Conservation (phyloP, 2,888 invertebrate genomes). For the Macropis europaea region DNA sequence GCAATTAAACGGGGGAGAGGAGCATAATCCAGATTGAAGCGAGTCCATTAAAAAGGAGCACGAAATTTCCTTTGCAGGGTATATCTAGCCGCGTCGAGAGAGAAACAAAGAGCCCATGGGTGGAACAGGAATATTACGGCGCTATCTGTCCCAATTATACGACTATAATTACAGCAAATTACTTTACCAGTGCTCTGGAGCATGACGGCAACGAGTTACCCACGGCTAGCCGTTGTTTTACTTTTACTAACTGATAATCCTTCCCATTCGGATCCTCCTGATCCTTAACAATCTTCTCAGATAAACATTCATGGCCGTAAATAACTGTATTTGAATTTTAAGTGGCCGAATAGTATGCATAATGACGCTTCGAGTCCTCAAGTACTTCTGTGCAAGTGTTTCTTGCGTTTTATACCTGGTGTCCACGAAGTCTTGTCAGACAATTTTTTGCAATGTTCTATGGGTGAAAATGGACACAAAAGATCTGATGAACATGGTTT, state of each 20-base stretch:
- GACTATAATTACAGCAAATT: constrained; percentile 62
- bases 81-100: background rate
- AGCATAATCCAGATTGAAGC: constrained; percentile 18
- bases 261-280: background rate
- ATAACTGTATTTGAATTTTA: no score
- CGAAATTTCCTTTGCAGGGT: background rate
- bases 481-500: no score
- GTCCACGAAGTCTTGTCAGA: no score
- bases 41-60: constrained; percentile 1
- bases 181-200: constrained; percentile 43
- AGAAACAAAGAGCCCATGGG: background rate
- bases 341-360: no score
- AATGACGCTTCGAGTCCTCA: no score
- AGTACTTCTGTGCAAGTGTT: no score
- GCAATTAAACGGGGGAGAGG: constrained; percentile 1
- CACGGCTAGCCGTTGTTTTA: constrained; percentile 11
- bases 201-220: constrained; percentile 29
- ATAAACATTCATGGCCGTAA: no score
- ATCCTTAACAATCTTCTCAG: no score
- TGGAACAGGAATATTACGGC: constrained; percentile 18
- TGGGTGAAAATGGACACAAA: no score
- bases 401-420: no score
- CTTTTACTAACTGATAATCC: constrained; percentile 17
- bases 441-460: no score
- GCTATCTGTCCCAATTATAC: constrained; percentile 61